Evolutionary conservation across 2,113 vertebrate species (phyloP).

Genomic region (Catagonus wagneri): DNA sequence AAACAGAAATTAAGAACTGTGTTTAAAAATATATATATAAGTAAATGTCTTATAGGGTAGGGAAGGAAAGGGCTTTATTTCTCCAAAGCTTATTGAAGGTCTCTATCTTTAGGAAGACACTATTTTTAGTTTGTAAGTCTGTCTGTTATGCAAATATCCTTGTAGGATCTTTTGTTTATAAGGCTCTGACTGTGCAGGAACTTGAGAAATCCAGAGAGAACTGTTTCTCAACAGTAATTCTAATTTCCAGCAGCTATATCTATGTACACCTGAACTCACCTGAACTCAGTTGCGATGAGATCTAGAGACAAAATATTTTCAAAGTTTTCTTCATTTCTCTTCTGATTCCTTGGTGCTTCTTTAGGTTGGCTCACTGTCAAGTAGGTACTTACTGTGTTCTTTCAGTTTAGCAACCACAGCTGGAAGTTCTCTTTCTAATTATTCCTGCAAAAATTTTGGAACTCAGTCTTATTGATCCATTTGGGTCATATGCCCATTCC

Average conservation of each 20-base stretch:
- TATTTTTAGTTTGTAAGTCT: neutral
- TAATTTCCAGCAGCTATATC: neutral
- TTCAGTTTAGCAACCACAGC: constrained; percentile 4
- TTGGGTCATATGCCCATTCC: neutral
- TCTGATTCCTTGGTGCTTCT: neutral
- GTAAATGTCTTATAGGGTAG: neutral
- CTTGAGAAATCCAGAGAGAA: neutral
- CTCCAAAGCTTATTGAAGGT: neutral
- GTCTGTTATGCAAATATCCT: neutral
- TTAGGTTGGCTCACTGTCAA: neutral
- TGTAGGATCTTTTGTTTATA: neutral
- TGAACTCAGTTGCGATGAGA: neutral
- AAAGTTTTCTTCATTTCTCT: neutral
- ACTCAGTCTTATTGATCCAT: neutral
- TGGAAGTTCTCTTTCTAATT: constrained; percentile 15
- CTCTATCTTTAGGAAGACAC: neutral
- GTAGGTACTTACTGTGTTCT: neutral
- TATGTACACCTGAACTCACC: neutral
- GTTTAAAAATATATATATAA: neutral
- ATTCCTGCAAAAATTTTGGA: neutral
- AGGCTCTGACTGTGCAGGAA: neutral
- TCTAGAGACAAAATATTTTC: neutral
- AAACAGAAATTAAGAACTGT: neutral
- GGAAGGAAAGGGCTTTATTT: constrained; percentile 24
- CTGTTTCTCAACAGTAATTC: constrained; percentile 18